A percentile compares a stretch with the other conserved stretches of the same genome.
Evolutionary conservation across 2,797 vertebrate genomes (phyloP).

Genomic region (Xiphorhynchus erythropygius): DNA sequence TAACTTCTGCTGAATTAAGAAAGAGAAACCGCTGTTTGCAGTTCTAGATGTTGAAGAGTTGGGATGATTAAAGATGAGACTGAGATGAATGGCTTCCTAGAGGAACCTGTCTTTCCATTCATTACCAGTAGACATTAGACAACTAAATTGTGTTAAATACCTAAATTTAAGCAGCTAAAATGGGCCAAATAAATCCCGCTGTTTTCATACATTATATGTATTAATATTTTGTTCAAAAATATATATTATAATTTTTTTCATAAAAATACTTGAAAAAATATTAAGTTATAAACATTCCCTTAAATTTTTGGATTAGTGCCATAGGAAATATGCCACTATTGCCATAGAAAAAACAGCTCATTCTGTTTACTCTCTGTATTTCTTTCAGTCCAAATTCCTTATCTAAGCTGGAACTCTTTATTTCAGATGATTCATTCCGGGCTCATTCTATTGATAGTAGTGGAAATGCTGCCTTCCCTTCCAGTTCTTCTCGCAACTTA

Average conservation of each 20-base stretch:
- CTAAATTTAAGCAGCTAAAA: not conserved
- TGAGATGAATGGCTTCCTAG: not conserved
- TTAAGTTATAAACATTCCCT: not conserved
- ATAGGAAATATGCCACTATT: not conserved
- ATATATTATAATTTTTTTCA: not conserved
- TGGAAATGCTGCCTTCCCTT: constrained; percentile 58
- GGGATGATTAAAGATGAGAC: not conserved
- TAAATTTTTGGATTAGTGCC: not conserved
- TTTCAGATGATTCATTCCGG: constrained; percentile 86
- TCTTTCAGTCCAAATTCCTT: not conserved
- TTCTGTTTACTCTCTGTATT: not conserved
- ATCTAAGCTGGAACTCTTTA: not conserved
- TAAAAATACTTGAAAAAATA: not conserved
- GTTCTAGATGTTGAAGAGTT: not conserved
- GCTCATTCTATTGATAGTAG: constrained; percentile 59
- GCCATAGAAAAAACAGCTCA: not conserved
- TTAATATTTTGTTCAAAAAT: not conserved
- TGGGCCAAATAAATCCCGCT: not conserved
- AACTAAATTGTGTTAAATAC: not conserved
- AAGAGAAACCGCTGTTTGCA: not conserved
- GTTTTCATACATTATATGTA: not conserved
- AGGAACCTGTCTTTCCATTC: not conserved
- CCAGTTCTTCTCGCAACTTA: constrained; percentile 57
- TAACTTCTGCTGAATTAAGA: not conserved
- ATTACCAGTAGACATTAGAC: not conserved